These are phyloP conservation scores for Protonibea diacanthus DNA, from an alignment of 2,797 vertebrate species.

Conservation along the genomic window DNA sequence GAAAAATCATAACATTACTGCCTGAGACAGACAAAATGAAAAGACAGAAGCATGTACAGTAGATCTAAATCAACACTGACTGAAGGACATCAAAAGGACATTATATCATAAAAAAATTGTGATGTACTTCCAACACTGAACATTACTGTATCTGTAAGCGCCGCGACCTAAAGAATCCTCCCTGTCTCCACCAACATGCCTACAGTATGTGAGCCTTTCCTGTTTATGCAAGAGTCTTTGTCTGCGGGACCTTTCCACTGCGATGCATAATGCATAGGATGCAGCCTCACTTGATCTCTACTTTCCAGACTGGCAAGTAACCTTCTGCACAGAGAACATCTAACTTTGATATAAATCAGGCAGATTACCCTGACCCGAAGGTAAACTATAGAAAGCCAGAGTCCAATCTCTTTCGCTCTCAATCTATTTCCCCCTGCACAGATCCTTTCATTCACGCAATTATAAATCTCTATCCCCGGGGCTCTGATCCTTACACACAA, in stretches of 20 bases:
- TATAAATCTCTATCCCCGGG: conserved; percentile 18
- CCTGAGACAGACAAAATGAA: neutral
- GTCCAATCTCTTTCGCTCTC: conserved; percentile 4
- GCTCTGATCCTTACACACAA: conserved; percentile 2
- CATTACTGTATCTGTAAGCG: neutral
- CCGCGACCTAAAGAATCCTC: conserved; percentile 27
- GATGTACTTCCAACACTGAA: conserved; percentile 6
- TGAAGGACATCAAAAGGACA: neutral
- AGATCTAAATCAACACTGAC: neutral
- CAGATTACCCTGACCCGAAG: conserved; percentile 57
- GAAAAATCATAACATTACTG: neutral
- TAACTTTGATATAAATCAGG: conserved; percentile 59
- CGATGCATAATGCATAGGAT: conserved; percentile 60
- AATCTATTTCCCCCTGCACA: conserved; percentile 13
- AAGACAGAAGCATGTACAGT: neutral
- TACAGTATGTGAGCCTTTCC: conserved; percentile 20
- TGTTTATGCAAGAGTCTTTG: conserved; percentile 50
- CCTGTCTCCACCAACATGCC: conserved; percentile 12
- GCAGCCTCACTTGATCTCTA: conserved; percentile 55
- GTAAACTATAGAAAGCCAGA: conserved; percentile 35
- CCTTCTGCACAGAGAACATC: conserved; percentile 44
- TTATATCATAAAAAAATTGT: neutral
- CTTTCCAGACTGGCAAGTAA: conserved; percentile 50
- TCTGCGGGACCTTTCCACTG: conserved; percentile 41
- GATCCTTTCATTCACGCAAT: conserved; percentile 32